Evolutionary conservation across 2,797 vertebrate species (phyloP).

Genomic region (Clarias laeviceps): DNA sequence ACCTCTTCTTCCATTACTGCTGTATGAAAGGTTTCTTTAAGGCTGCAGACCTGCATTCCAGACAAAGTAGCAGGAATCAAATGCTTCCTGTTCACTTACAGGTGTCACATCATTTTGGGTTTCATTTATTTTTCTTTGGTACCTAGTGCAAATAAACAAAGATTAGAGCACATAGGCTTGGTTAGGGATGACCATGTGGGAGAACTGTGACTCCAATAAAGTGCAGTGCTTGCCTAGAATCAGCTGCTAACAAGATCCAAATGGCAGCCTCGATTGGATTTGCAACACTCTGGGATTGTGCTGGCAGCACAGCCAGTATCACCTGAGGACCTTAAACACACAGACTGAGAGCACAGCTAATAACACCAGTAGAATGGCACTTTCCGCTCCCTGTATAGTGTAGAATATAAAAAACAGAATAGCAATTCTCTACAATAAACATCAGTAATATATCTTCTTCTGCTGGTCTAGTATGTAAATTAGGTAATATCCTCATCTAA

Average conservation of each 20-base stretch:
- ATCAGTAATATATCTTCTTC: background rate
- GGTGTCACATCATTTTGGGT: constrained; percentile 66
- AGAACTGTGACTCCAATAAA: constrained; percentile 64
- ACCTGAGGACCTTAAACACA: constrained; percentile 45
- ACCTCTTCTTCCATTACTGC: constrained; percentile 69
- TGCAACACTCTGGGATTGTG: constrained; percentile 48
- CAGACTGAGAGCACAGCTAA: constrained; percentile 41
- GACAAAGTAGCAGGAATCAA: constrained; percentile 61
- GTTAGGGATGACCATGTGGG: constrained; percentile 58
- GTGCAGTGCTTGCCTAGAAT: constrained; percentile 56
- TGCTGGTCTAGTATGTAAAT: constrained; percentile 19
- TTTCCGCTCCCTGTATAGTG: constrained; percentile 1
- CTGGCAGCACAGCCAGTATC: constrained; percentile 31
- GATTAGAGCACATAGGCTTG: constrained; percentile 62
- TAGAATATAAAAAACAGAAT: background rate
- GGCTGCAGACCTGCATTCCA: constrained; percentile 59
- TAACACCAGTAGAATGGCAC: constrained; percentile 4
- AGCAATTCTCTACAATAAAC: constrained; percentile 5
- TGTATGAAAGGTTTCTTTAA: constrained; percentile 65
- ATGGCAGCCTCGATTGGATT: constrained; percentile 57
- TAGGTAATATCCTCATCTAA: constrained; percentile 40
- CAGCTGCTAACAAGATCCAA: constrained; percentile 59
- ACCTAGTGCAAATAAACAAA: constrained; percentile 63
- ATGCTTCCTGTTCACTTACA: constrained; percentile 65
- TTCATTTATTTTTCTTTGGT: constrained; percentile 59